Evolutionary conservation across 35 echinoderm and acorn worm species (phyloP).

Genomic region (Ptychodera flava): DNA sequence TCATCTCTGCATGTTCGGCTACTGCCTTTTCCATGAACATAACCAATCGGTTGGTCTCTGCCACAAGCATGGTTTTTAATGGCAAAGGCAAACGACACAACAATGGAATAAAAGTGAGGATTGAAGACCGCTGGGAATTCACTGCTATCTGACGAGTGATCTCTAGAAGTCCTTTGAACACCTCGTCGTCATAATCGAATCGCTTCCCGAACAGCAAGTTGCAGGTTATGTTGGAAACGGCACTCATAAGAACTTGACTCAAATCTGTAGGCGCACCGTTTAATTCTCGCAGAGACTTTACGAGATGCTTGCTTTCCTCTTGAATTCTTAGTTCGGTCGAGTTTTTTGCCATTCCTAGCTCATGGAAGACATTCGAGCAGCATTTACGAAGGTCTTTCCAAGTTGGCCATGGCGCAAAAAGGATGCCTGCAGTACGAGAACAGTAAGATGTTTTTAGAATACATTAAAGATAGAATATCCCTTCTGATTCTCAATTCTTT

Average conservation of each 20-base stretch:
- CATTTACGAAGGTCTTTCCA: background rate
- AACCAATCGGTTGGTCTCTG: background rate
- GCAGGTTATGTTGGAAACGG: constrained; percentile 43
- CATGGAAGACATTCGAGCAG: background rate
- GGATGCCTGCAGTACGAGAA: background rate
- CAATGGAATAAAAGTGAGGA: background rate
- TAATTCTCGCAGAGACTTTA: background rate
- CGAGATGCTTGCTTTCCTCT: background rate
- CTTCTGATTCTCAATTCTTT: too few relatives aligned
- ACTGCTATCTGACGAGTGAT: background rate
- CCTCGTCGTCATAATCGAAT: constrained; percentile 40
- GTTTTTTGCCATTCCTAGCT: background rate
- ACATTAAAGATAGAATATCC: too few relatives aligned
- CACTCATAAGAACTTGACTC: constrained; percentile 19
- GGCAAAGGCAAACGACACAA: background rate
- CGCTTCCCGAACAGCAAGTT: constrained; percentile 43
- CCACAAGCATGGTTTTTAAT: background rate
- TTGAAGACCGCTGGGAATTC: background rate
- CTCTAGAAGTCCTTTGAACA: constrained; percentile 15
- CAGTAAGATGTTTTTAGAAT: background rate
- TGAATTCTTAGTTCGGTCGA: background rate
- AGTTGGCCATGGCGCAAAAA: background rate
- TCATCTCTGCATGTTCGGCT: background rate
- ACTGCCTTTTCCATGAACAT: background rate
- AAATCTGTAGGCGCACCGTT: background rate